These are phyloP conservation scores for Catocala sponsa DNA, from an alignment of 2,888 invertebrate genomes.

Conservation along the genomic window DNA sequence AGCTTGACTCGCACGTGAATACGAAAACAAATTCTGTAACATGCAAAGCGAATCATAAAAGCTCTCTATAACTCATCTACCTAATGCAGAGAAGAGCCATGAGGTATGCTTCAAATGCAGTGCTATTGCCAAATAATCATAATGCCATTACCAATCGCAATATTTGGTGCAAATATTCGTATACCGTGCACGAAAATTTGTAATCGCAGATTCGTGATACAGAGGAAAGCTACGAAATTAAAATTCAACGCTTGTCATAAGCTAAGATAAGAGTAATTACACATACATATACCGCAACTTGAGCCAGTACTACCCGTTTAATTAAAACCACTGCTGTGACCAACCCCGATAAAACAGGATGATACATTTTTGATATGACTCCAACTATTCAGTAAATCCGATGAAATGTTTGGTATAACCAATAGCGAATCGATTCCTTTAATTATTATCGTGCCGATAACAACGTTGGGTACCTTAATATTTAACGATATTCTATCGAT, in stretches of 20 bases:
- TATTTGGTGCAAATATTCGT: too few species aligned
- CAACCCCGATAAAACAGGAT: not conserved
- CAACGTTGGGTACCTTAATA: not conserved
- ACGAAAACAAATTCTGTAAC: too few species aligned
- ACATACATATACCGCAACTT: not conserved
- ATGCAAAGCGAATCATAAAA: too few species aligned
- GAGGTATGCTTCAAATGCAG: too few species aligned
- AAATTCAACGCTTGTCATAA: not conserved
- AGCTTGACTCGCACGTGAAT: too few species aligned
- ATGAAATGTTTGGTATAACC: conserved; percentile 32
- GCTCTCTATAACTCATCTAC: too few species aligned
- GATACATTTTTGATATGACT: conserved; percentile 1
- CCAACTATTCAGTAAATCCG: conserved; percentile 17
- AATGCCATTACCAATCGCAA: too few species aligned
- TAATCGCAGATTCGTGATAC: too few species aligned
- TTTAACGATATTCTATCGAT: not conserved
- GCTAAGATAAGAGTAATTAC: conserved; percentile 4
- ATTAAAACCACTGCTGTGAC: not conserved
- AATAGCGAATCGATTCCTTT: conserved; percentile 19
- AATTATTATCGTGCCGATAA: conserved; percentile 2
- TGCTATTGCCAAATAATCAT: too few species aligned
- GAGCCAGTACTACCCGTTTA: not conserved
- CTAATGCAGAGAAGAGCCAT: too few species aligned
- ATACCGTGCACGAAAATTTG: too few species aligned
- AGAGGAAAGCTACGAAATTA: not conserved